Evolutionary conservation across 1,140 invertebrate species (phyloP), one percentile per base, ranked within the genome.

Genomic region (Cyclargus thomasi): DNA sequence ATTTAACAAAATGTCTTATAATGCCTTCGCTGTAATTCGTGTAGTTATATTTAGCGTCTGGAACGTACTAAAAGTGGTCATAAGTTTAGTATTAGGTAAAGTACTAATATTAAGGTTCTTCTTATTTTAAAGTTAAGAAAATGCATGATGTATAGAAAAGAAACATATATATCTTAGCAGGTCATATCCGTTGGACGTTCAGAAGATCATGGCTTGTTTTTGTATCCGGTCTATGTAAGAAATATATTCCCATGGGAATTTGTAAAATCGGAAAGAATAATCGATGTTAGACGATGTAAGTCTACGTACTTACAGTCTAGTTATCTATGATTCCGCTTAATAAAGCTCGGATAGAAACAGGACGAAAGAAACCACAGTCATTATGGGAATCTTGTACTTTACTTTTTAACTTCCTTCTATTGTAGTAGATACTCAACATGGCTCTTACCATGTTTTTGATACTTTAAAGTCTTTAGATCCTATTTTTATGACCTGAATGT

Each of bases 211-310:
- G 18, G 55, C 18, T 59, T 10, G 55, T 59, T 59, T 57, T 59
- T 20, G 17, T 59, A 11, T 20, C 3, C 18, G 18, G 7, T 21
- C 21, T 59, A 20, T 21, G 20, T 59, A 20, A 18, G 18, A 55
- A 59, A 59, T 17, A 20, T 21, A 20, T 59, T 59, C 20, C 55
- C 55, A 59, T 21, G 55, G 55, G 55, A 59, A 59, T 21, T 11
- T 18, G 55, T 21, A 20, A 20, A 11, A 59, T 59, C 55, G 20
- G 55, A 59, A 59, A 59, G 55, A 59, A 59, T 55, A 55, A 55
- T 20, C 55, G 18, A 20, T 59, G 55, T 59, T 59, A 20, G 55
- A 20, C 55, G 18, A 59, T 59, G 20, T 47, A 47, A 47, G 39
- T 7, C 29, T 47, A 16, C 39, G 39, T 47, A 47, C 39, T 47